Evolutionary conservation across 2,113 vertebrate genomes (phyloP).

Genomic region (Mesembrinibis cayennensis): DNA sequence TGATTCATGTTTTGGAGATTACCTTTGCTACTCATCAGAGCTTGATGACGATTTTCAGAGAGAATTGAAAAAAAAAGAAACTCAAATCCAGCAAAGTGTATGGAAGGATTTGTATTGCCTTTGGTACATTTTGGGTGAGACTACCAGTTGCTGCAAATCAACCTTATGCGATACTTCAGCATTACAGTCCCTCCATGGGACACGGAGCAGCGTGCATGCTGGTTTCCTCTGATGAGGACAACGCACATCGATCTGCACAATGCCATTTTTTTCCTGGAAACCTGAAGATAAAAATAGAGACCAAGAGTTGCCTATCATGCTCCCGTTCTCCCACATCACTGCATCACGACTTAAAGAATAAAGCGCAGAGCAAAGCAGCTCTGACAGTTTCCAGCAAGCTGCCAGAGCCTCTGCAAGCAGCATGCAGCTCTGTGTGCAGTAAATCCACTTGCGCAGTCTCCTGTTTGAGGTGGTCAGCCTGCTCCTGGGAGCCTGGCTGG

Average conservation of each 20-base stretch:
- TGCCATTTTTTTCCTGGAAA: not conserved
- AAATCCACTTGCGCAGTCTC: not conserved
- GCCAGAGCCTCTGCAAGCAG: not conserved
- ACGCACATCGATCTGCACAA: accelerated
- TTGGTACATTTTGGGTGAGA: not conserved
- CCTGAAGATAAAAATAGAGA: not conserved
- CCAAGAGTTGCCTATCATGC: not conserved
- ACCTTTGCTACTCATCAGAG: not conserved
- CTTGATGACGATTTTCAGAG: not conserved
- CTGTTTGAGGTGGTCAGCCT: not conserved
- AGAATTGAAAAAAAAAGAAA: not conserved
- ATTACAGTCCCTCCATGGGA: not conserved
- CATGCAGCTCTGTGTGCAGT: not conserved
- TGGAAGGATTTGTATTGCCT: not conserved
- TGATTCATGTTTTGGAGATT: not conserved
- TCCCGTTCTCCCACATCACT: not conserved
- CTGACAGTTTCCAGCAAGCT: not conserved
- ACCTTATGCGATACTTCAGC: not conserved
- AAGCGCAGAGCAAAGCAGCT: accelerated
- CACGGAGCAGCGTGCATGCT: not conserved
- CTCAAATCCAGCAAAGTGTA: not conserved
- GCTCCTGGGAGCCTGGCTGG: not conserved
- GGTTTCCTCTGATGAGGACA: not conserved
- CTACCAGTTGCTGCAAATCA: not conserved
- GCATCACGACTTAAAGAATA: not conserved